These are phyloP conservation scores for Eunapius fragilis DNA, from an alignment of 37 sponge, comb jelly and placozoan species.

Conservation along the genomic window DNA sequence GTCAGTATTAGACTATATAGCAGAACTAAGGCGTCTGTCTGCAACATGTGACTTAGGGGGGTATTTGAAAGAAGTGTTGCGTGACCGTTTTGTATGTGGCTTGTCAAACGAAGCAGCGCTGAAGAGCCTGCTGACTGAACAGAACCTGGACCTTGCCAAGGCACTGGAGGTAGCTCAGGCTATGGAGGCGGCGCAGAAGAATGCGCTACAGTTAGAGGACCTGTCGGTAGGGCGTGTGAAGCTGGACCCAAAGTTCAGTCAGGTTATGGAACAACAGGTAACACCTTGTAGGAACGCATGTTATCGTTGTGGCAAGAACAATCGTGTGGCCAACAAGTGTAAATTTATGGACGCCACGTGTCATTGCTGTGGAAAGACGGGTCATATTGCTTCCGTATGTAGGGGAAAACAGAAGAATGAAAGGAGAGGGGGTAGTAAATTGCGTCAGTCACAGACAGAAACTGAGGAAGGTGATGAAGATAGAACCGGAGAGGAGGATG, in stretches of 20 bases:
- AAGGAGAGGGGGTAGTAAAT: neutral
- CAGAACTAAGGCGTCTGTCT: conserved; percentile 29
- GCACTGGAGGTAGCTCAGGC: conserved; percentile 1
- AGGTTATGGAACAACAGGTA: neutral
- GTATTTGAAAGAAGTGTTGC: conserved; percentile 25
- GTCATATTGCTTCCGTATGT: conserved; percentile 19
- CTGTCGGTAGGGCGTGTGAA: neutral
- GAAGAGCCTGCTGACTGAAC: conserved; percentile 15
- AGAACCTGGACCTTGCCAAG: conserved; percentile 7
- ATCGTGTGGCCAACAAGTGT: too few relatives aligned
- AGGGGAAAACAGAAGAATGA: neutral
- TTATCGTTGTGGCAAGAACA: conserved; percentile 24
- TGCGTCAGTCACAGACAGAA: neutral
- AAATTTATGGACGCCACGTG: too few relatives aligned
- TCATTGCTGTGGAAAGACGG: conserved; percentile 7
- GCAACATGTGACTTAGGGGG: conserved; percentile 22
- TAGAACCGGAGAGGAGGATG: conserved; percentile 5
- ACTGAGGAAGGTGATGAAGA: neutral
- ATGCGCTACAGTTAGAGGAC: neutral
- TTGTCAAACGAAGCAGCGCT: conserved; percentile 1
- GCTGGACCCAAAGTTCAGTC: neutral
- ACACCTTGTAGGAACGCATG: neutral
- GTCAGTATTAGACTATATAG: conserved; percentile 25
- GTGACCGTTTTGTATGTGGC: conserved; percentile 48
- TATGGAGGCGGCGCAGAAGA: conserved; percentile 9